A percentile compares a stretch with the other conserved stretches of the same genome.
Evolutionary conservation across 2,888 invertebrate genomes (phyloP).

Genomic region (Hoplodrina ambigua): DNA sequence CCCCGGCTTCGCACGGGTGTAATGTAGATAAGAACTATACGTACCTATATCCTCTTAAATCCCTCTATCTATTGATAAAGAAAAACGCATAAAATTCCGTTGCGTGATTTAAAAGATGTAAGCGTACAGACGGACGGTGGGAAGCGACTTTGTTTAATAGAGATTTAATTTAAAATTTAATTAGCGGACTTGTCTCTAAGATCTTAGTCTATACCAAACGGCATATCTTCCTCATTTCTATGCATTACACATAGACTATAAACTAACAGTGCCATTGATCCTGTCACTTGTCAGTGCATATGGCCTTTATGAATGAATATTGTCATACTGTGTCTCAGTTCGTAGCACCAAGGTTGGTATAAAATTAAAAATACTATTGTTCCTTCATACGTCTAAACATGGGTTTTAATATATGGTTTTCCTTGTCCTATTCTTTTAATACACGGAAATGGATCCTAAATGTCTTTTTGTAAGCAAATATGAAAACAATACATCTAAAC

Average conservation of each 20-base stretch:
- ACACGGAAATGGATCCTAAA: background rate
- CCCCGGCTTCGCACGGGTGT: no score
- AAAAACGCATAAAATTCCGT: no score
- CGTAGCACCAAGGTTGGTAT: background rate
- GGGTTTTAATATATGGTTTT: background rate
- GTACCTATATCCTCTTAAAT: no score
- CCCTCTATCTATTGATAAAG: no score
- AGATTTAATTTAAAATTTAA: no score
- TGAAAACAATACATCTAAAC: background rate
- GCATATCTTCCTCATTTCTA: conserved; percentile 26
- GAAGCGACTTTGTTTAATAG: no score
- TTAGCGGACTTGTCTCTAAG: no score
- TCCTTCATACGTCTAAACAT: background rate
- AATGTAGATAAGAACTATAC: no score
- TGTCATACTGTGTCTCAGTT: background rate
- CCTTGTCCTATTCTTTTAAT: background rate
- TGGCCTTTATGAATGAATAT: conserved; percentile 29
- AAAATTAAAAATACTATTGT: background rate
- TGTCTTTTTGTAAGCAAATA: background rate
- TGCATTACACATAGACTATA: conserved; percentile 27
- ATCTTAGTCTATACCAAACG: no score
- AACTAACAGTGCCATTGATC: conserved; percentile 40
- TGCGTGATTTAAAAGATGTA: no score
- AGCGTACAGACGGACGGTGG: no score
- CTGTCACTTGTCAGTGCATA: conserved; percentile 9